Base-by-base conservation (phyloP, 2,888 invertebrate genomes). In the Hydroisotoma schaefferi region DNA sequence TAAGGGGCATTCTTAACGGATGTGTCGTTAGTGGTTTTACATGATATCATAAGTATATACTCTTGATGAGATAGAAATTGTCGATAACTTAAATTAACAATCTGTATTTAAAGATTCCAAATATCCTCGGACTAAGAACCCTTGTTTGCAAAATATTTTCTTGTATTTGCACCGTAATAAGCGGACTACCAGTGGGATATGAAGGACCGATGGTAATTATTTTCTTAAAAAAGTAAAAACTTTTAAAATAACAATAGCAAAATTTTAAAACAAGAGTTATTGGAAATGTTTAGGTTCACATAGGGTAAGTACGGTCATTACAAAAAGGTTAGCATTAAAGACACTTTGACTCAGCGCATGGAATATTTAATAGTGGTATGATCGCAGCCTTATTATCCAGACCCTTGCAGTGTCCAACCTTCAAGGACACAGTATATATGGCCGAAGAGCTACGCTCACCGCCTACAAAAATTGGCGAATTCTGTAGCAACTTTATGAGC, bases 181-280 rank as follows among this genome's bases (percentile, higher is more conserved):
- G 76, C 69, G 77, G 77, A 8, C 73, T 78, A 68, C 77, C 78
- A 15, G 77, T 77, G 1, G 78, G 78, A 15, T 77, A 77, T n/a
- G 78, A 78, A 66, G 78, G 77, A 25, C 78, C 78, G 15, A 78
- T 78, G 78, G 58, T 59, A 46, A 26, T 28, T 6, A 6, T 55
- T 23, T n/a, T 12, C 8, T n/a, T 15, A 5, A 15, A 40, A 6
- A 33, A 33, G 15, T 33, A 33, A 33, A 33, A 33, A 15, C 33
- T 33, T 15, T 10, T 10, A 15, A 33, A 33, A 33, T 33, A n/a
- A n/a, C n/a, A n/a, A n/a, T n/a, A n/a, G n/a, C 33, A 6, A 10
- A 6, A 15, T 40, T 40, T 40, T 40, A 40, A 40, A 40, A 40
- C 20, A 15, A 5, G 33, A 33, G 8, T 33, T 33, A 33, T 33